Percentiles rank a stretch among this genome's conserved stretches.
Evolutionary conservation across 2,113 vertebrate species (phyloP).

Genomic region (Tympanuchus pallidicinctus): DNA sequence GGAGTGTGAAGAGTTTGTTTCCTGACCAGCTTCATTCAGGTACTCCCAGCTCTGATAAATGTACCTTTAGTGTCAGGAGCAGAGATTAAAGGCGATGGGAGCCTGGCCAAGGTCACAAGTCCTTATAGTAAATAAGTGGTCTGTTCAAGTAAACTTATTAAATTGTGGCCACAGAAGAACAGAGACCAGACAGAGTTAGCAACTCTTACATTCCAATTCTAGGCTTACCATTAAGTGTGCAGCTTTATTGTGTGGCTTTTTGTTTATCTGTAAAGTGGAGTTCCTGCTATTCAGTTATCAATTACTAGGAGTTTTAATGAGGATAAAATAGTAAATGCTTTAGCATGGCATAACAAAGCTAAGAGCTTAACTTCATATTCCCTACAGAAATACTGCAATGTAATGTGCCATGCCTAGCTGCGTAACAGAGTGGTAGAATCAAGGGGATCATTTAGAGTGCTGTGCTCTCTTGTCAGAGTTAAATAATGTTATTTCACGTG

Average conservation of each 20-base stretch:
- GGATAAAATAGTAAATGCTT: constrained; percentile 7
- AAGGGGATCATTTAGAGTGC: not conserved
- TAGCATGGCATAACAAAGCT: not conserved
- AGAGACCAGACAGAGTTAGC: not conserved
- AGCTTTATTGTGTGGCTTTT: not conserved
- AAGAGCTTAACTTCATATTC: not conserved
- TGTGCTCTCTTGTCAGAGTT: not conserved
- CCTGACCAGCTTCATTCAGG: constrained; percentile 1
- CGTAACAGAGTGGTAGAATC: not conserved
- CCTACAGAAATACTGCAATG: not conserved
- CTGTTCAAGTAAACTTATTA: constrained; percentile 18
- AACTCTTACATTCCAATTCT: not conserved
- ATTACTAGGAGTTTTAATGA: not conserved
- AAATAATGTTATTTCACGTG: not conserved
- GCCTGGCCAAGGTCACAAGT: constrained; percentile 3
- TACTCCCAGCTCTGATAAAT: constrained; percentile 1
- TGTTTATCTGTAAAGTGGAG: not conserved
- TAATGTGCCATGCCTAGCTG: not conserved
- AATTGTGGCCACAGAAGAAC: not conserved
- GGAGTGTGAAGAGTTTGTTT: not conserved
- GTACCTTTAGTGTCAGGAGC: not conserved
- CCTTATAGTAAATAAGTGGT: constrained; percentile 17
- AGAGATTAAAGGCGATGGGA: constrained; percentile 19
- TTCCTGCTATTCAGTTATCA: not conserved
- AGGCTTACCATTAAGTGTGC: not conserved